phyloP scores from a whole-genome alignment of 2,113 vertebrate genomes.

The Aix galericulata region DNA sequence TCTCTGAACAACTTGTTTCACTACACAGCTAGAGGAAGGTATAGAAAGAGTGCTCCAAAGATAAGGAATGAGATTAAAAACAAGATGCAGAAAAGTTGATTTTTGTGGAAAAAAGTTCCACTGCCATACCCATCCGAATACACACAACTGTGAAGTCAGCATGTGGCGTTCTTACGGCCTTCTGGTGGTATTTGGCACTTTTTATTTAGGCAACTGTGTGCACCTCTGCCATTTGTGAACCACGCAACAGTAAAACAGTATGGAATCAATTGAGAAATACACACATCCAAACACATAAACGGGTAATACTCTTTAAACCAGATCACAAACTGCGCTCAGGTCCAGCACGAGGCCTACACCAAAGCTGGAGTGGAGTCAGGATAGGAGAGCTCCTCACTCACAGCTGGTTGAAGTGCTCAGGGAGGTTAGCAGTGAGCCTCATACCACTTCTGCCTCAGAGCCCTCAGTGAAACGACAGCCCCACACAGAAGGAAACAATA shows the following conservation, averaged over 20 bases:
- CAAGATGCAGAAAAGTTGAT: background rate
- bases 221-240: background rate
- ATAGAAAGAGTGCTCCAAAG: background rate
- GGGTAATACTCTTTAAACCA: background rate
- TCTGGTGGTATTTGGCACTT: background rate
- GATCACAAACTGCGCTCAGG: background rate
- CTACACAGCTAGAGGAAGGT: background rate
- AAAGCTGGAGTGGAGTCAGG: background rate
- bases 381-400: background rate
- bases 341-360: background rate
- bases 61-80: background rate
- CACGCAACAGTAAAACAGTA: background rate
- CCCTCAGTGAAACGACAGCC: background rate
- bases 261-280: background rate
- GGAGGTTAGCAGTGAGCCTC: background rate
- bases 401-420: background rate
- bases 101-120: background rate
- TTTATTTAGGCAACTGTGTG: background rate
- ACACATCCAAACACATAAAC: background rate
- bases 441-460: background rate
- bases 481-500: background rate
- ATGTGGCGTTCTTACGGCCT: background rate
- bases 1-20: background rate
- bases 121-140: background rate
- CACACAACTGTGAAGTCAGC: background rate